Conservation (phyloP, 2,113 vertebrate species). For the Rousettus leschenaultii region DNA sequence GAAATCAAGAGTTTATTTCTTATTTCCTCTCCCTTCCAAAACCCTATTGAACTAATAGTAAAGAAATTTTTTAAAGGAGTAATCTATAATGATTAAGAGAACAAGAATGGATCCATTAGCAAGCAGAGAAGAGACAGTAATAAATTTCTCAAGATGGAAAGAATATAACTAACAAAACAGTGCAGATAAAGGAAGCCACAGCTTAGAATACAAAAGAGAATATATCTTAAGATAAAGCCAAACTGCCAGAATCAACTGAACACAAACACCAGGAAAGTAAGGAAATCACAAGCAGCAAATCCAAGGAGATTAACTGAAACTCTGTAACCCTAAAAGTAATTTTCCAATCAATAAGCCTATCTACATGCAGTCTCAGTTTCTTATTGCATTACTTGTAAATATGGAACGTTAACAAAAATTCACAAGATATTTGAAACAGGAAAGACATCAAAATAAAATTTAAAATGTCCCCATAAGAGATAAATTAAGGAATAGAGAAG, state of each 20-base stretch:
- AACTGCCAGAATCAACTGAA: not conserved
- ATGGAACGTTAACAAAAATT: not conserved
- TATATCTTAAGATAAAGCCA: not conserved
- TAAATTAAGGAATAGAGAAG: not conserved
- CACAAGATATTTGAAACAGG: not conserved
- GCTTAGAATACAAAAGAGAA: not conserved
- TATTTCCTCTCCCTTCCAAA: not conserved
- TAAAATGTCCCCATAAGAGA: not conserved
- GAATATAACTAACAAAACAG: not conserved
- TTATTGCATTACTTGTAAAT: not conserved
- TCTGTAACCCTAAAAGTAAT: not conserved
- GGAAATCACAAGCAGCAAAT: not conserved
- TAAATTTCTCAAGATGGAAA: not conserved
- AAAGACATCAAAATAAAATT: slow-evolving; percentile 30
- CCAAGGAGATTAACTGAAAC: not conserved
- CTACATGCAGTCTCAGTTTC: not conserved
- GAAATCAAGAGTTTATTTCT: not conserved
- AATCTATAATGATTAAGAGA: not conserved
- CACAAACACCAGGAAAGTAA: not conserved
- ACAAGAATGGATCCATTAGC: not conserved
- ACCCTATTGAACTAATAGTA: not conserved
- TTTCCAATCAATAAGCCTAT: not conserved
- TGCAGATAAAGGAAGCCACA: not conserved
- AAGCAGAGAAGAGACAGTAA: not conserved
- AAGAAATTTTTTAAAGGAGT: not conserved